Percentiles rank a stretch among this genome's conserved stretches.
Conservation (phyloP, 2,113 vertebrate species). For the Mirza zaza region DNA sequence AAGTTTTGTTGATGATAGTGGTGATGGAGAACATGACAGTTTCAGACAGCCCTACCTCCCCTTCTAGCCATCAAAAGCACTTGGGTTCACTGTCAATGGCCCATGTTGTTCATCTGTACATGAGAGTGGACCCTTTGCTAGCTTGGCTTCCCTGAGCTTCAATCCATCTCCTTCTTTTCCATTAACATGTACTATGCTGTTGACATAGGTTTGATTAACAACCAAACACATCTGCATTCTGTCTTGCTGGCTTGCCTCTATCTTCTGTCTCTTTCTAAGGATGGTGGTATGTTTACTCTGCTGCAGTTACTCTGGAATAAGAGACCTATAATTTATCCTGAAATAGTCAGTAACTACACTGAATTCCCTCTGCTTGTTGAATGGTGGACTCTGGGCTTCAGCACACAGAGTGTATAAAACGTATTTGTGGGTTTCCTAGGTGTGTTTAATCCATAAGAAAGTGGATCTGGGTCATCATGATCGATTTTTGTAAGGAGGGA, state of each 20-base stretch:
- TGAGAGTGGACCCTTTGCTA: not conserved
- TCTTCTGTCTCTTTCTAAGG: constrained; percentile 54
- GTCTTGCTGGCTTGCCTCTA: constrained; percentile 32
- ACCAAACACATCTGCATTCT: constrained; percentile 42
- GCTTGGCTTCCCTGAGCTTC: not conserved
- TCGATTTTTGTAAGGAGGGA: constrained; percentile 63
- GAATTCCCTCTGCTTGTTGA: constrained; percentile 54
- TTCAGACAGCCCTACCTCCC: not conserved
- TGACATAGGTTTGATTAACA: constrained; percentile 50
- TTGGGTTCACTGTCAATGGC: not conserved
- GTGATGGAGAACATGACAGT: not conserved
- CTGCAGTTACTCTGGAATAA: constrained; percentile 63
- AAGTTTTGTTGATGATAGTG: not conserved
- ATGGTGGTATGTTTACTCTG: constrained; percentile 53
- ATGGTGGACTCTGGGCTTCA: constrained; percentile 60
- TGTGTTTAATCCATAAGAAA: constrained; percentile 67
- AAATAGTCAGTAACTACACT: constrained; percentile 65
- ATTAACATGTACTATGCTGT: not conserved
- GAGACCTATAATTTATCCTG: constrained; percentile 57
- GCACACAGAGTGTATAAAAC: constrained; percentile 34
- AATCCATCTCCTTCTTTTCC: not conserved
- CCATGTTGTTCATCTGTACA: not conserved
- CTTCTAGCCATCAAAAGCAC: not conserved
- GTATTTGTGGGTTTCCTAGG: constrained; percentile 63
- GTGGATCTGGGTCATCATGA: constrained; percentile 6